Evolutionary conservation across 2,888 invertebrate genomes (phyloP), one percentile per base, ranked within the genome.

Genomic region (Tenthredo notha): DNA sequence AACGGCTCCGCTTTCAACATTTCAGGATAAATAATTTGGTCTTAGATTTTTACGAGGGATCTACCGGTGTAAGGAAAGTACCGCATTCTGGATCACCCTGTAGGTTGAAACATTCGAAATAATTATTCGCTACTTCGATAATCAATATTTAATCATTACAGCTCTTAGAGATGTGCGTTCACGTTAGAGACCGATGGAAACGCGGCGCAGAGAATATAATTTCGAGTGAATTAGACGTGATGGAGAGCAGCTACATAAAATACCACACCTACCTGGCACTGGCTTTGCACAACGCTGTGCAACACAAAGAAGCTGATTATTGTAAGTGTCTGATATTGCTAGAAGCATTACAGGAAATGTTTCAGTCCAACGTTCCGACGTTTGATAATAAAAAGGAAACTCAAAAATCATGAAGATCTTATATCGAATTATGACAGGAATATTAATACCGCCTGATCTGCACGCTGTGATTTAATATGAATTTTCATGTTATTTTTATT

Each of bases 201-300:
- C 87, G 90, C n/a, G 91, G 91, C 6, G 91, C 90, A 2, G 86
- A 89, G 7, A 87, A 91, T 54, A 87, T 90, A 4, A 89, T 88
- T 1, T 84, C 88, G 18, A 25, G 15, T 18, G 91, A 91, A 61
- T 88, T 93, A 65, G 91, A 92, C 72, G 84, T 88, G 0, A 88
- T 93, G 85, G 93, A 93, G 84, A 90, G 88, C 61, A 92, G 90
- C 87, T 93, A 93, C 84, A 92, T 92, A 3, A 93, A 92, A 75
- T 92, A 92, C 87, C 93, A 93, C 84, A 93, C 92, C 2, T 91
- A 90, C 65, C 89, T 93, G 72, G 93, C 93, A 18, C 87, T 93
- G 61, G 92, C 92, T 15, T 88, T 93, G 40, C 93, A 93, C 86
- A 92, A 92, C 82, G 92, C 93, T 9, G 90, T 92, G 3, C 92